Base-by-base conservation (phyloP, 1,140 invertebrate genomes). In the Geopemphigus sp. region DNA sequence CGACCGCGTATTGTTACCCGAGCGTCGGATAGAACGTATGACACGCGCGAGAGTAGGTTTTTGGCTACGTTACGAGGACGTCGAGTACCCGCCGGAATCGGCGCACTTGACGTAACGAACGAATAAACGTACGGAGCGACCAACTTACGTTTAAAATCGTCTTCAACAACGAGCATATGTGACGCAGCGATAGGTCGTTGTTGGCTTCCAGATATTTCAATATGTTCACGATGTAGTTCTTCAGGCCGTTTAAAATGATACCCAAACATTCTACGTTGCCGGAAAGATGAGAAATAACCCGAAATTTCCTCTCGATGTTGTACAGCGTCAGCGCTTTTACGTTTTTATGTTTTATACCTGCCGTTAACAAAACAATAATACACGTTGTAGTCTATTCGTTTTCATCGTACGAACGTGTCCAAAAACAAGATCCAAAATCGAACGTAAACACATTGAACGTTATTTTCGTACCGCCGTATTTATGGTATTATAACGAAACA, bases 241-340 rank as follows among this genome's bases (percentile, higher is more conserved):
- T 84, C 22, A 90, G 84, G 12, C 87, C 86, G 24, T 86, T 85
- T 72, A 90, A 84, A 59, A 91, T 85, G 19, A 86, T 85, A 8
- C 88, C 87, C 14, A 90, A 84, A 82, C 89, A 90, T 84, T 91
- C 90, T n/a, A 87, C 85, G 83, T 90, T 91, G 32, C 83, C 82
- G 6, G 89, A 88, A 85, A 91, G 88, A 80, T 88, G 87, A 66
- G 86, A 86, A 45, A 90, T 83, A 0, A 88, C 86, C 39, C 85
- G 83, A 47, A 90, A 84, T 17, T 86, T 87, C 15, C 85, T 83
- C 83, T 88, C 88, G 0, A 86, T 86, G 50, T 88, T 86, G 32
- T 81, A 81, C 15, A 73, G 24, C 19, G 47, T 59, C 1, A 73
- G 17, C 15, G 56, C 80, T 64, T 76, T 78, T 45, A n/a, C 86